phyloP scores from a whole-genome alignment of 2,888 invertebrate species.

The Conomelus anceps region DNA sequence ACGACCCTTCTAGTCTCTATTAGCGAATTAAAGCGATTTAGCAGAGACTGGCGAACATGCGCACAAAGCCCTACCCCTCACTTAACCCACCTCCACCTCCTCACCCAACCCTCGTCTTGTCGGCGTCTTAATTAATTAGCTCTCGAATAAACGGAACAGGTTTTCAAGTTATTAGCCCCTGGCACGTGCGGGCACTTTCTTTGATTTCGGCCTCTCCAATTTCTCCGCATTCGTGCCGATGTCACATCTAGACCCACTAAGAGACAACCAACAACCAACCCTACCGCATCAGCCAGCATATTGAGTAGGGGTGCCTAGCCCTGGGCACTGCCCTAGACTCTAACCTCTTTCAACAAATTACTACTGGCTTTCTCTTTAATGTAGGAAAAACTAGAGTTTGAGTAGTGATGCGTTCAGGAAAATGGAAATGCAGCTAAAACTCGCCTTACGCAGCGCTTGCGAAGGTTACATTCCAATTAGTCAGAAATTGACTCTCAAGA shows the following conservation, averaged over 20 bases:
- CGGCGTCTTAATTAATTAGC: background rate
- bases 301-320: background rate
- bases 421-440: too few species aligned
- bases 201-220: background rate
- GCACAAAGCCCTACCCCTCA: background rate
- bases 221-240: background rate
- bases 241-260: background rate
- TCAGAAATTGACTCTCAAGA: too few species aligned
- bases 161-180: background rate
- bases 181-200: background rate
- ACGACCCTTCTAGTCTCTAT: background rate
- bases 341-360: background rate
- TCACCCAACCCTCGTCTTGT: background rate
- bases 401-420: too few species aligned
- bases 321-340: background rate
- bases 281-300: background rate
- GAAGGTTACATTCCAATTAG: too few species aligned
- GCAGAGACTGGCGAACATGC: background rate
- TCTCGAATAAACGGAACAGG: background rate
- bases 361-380: too few species aligned
- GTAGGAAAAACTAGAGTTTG: too few species aligned
- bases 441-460: too few species aligned
- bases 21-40: background rate
- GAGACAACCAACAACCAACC: background rate
- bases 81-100: background rate